Conservation (phyloP, 2,888 invertebrate genomes). For the Mimachlamys varia region DNA sequence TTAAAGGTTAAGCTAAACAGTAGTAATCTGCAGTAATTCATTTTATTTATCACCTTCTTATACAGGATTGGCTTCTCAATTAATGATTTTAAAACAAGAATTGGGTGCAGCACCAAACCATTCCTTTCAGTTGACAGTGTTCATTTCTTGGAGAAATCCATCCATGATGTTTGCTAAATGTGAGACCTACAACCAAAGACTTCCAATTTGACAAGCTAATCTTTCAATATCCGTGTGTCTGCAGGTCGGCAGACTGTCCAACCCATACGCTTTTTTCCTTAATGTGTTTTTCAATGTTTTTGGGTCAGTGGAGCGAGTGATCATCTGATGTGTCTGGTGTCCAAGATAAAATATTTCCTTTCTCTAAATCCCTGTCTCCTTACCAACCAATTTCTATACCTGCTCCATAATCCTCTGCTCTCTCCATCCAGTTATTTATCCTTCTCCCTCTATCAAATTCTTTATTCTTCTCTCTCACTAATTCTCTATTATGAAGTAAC, state of each 20-base stretch:
- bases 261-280: not conserved
- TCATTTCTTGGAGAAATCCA: not conserved
- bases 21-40: no score
- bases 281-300: not conserved
- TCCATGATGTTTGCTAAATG: not conserved
- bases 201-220: constrained; percentile 5
- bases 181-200: not conserved
- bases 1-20: no score
- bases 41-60: no score
- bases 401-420: no score
- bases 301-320: not conserved
- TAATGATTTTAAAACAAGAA: no score
- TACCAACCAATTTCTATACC: not conserved
- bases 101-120: not conserved
- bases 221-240: not conserved
- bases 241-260: not conserved
- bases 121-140: not conserved
- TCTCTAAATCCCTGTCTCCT: constrained; percentile 45
- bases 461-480: no score
- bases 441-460: no score
- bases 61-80: not conserved
- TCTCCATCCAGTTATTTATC: no score
- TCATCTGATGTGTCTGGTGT: not conserved
- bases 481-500: no score
- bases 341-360: not conserved